Evolutionary conservation across 2,113 vertebrate species (phyloP).

Genomic region (Gadus macrocephalus): DNA sequence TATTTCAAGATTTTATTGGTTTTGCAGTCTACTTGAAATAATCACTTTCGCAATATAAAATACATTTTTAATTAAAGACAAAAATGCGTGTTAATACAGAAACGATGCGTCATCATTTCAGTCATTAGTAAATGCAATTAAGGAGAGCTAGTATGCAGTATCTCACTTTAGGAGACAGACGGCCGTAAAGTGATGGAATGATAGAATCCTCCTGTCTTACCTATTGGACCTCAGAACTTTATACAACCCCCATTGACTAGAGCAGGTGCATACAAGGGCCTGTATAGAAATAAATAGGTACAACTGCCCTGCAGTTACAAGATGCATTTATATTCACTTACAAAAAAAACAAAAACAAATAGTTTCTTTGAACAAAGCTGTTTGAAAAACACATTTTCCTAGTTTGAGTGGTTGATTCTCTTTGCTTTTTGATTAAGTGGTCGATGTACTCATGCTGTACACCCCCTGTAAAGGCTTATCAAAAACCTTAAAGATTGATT

Average conservation of each 20-base stretch:
- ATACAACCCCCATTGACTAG: conserved; percentile 24
- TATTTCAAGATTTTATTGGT: background rate
- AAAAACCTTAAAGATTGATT: no score
- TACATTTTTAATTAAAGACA: conserved; percentile 42
- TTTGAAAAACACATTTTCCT: no score
- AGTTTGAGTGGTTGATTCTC: no score
- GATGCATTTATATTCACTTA: background rate
- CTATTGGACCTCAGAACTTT: background rate
- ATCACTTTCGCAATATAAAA: conserved; percentile 27
- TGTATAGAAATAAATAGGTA: conserved; percentile 66
- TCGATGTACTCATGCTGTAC: no score
- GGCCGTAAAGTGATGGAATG: no score
- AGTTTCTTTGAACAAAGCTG: no score
- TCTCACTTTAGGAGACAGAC: conserved; percentile 4
- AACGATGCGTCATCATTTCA: conserved; percentile 64
- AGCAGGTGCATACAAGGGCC: conserved; percentile 35
- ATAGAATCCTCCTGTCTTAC: background rate
- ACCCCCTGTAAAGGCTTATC: no score
- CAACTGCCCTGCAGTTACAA: conserved; percentile 76
- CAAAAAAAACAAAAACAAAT: no score
- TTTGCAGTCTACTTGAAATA: background rate
- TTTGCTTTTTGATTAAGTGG: no score
- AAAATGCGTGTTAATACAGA: conserved; percentile 55
- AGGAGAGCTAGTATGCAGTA: conserved; percentile 20
- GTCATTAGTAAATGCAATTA: conserved; percentile 56